phyloP scores from a whole-genome alignment of 2,113 vertebrate genomes.

The Ochotona curzoniae region DNA sequence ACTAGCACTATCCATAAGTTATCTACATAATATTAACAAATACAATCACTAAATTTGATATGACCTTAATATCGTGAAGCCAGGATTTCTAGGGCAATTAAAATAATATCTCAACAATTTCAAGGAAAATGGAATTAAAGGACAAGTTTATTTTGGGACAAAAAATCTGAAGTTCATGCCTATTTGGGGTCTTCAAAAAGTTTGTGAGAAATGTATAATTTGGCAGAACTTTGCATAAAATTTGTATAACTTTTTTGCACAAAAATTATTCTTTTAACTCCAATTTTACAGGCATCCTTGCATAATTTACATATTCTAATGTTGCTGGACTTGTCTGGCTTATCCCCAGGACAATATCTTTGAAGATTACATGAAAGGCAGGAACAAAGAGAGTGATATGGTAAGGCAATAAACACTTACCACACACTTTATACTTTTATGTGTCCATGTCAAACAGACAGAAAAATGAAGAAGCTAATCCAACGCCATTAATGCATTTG shows the following conservation, averaged over 20 bases:
- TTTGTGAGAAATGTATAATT: too few species aligned
- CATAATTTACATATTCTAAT: neutral
- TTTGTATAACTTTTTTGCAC: too few species aligned
- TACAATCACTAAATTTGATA: neutral
- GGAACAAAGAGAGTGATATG: neutral
- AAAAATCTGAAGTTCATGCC: too few species aligned
- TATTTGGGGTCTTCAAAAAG: too few species aligned
- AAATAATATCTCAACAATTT: too few species aligned
- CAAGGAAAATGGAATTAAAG: too few species aligned
- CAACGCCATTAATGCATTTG: neutral
- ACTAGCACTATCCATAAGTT: neutral
- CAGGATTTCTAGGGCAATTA: neutral
- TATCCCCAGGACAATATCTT: neutral
- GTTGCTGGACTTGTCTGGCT: neutral
- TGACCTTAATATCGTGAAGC: neutral
- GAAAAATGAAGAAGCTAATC: conserved; percentile 27
- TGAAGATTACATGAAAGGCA: neutral
- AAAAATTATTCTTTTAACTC: too few species aligned
- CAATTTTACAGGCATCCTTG: too few species aligned
- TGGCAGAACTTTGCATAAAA: too few species aligned
- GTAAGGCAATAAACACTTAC: neutral
- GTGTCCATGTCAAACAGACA: neutral
- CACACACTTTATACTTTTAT: neutral
- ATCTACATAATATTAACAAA: neutral
- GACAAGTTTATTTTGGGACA: too few species aligned